Base-by-base conservation (phyloP, 2,888 invertebrate genomes). In the Cactoblastis cactorum region DNA sequence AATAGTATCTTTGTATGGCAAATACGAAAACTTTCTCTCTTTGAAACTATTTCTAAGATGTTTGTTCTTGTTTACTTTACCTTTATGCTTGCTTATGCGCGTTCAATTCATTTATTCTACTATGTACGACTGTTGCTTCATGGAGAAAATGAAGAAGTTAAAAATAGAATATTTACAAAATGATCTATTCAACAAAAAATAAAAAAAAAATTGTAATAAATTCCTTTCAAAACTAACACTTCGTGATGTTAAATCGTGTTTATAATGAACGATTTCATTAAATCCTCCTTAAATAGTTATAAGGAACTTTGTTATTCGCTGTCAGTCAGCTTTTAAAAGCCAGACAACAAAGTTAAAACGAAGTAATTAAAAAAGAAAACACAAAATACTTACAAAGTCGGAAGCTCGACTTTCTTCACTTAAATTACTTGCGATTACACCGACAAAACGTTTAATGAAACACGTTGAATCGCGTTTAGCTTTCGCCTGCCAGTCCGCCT, bases 321-420 rank as follows among this genome's bases (percentile, higher is more conserved):
- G 88, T 88, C 88, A 88, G 88, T 88, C 84, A 85, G 83, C 83
- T 83, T 87, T 87, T 84, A 85, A 86, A 83, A 84, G 80, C 80
- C 77, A 77, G 74, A 75, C 85, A 86, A 85, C 87, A 83, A 88
- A 89, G 87, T 89, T 89, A 83, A 86, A 88, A 88, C 87, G 84
- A 88, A 86, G 87, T 88, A 88, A 88, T 87, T 89, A 89, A 88
- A 88, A 88, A 88, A 87, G 87, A 87, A 87, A 88, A 87, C 85
- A 86, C 86, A 88, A 86, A 88, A 88, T 88, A 85, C 87, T 88
- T 85, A 85, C 84, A 83, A 87, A 88, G 86, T 89, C 86, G 86
- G 88, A 87, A 87, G 86, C 85, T 80, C 80, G 80, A 81, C 83
- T 84, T 86, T 87, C 88, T 87, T 85, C 87, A 86, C 83, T 88